A percentile compares a stretch with the other conserved stretches of the same genome.
phyloP scores from a whole-genome alignment of 1,140 invertebrate genomes.

The Metaphire vulgaris region DNA sequence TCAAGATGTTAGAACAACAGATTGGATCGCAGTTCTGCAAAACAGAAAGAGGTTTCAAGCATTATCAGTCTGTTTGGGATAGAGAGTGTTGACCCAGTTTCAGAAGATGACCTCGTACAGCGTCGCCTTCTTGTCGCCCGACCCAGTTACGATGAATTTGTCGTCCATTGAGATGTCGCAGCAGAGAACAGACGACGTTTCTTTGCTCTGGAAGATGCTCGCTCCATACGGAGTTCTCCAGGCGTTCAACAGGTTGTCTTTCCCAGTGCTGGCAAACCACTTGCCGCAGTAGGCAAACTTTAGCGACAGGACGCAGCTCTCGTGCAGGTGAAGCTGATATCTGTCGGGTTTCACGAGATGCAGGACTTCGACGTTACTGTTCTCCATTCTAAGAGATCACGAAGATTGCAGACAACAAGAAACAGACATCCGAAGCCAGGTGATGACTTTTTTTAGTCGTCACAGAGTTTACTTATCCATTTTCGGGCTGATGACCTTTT shows the following conservation, averaged over 20 bases:
- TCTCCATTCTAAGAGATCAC: conserved; percentile 87
- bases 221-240: conserved; percentile 98
- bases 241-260: conserved; percentile 94
- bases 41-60: too few relatives aligned
- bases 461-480: too few relatives aligned
- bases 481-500: too few relatives aligned
- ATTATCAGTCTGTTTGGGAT: too few relatives aligned
- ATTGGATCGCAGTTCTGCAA: too few relatives aligned
- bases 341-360: conserved; percentile 89
- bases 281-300: conserved; percentile 94
- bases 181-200: conserved; percentile 94
- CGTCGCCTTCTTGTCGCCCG: conserved; percentile 97
- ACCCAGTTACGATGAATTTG: conserved; percentile 97
- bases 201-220: conserved; percentile 97
- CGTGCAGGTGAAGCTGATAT: conserved; percentile 94
- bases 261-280: conserved; percentile 98
- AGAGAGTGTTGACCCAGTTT: too few relatives aligned
- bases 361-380: conserved; percentile 89
- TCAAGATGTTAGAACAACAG: too few relatives aligned
- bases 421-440: too few relatives aligned
- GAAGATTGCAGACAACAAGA: too few relatives aligned
- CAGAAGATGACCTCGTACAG: conserved; percentile 97
- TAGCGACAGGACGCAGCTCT: conserved; percentile 95
- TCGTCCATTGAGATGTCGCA: conserved; percentile 98
- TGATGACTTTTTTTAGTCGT: too few relatives aligned